Base-by-base conservation (phyloP, 2,888 invertebrate genomes). In the Xanthorhoe spadicearia region DNA sequence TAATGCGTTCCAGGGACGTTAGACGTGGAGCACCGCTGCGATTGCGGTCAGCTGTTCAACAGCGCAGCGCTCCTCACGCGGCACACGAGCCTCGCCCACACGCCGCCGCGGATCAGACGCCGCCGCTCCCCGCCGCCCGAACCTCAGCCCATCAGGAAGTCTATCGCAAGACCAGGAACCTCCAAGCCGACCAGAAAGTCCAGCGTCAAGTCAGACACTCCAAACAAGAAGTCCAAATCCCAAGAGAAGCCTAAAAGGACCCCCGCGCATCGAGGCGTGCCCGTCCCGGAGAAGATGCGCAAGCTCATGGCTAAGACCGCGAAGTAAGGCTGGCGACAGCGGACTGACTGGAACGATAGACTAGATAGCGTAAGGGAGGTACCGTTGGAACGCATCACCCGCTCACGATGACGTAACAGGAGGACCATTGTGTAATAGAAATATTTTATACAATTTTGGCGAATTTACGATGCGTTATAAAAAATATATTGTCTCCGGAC, bases 11-110 rank as follows among this genome's bases (percentile, higher is more conserved):
- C 77, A 91, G 91, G 90, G 51, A 82, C 81, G 28, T 62, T 75
- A 9, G 86, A 82, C 48, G 83, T 78, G 51, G 89, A 85, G 83
- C 94, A 94, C 76, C 90, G 94, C 0, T 93, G 93, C 71, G 93
- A 93, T 77, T 93, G 93, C 72, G 93, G 93, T 0, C 88, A 91
- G 77, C 68, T 90, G 69, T 93, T 93, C 80, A 86, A 87, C 62
- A 91, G 89, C 77, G 92, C 89, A 13, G 90, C 91, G 28, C 73
- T 93, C 18, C 74, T 93, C 67, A 74, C 88, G 66, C 85, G 92
- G 61, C 93, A 93, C 85, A 87, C 92, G 1, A 80, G 85, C 13
- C 83, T 92, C 0, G 94, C 90, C 69, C 93, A 93, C 84, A 93
- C 93, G 17, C 93, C 93, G 71, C 93, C 93, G 76, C 85, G 94